A percentile compares a stretch with the other conserved stretches of the same genome.
Conservation (phyloP, 2,113 vertebrate species). For the Scalopus aquaticus region DNA sequence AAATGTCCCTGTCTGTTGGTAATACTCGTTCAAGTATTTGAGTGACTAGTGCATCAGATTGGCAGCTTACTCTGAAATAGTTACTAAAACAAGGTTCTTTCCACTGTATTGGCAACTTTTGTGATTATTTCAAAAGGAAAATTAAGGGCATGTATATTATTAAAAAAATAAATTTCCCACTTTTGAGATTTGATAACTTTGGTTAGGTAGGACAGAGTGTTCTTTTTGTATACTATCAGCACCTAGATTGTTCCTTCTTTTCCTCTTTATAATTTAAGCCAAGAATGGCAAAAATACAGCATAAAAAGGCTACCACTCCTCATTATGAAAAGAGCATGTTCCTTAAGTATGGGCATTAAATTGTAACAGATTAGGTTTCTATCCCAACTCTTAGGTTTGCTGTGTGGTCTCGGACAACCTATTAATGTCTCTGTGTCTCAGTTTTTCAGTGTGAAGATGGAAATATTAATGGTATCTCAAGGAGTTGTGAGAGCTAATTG, state of each 20-base stretch:
- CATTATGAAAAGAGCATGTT: not conserved
- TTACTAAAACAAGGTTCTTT: not conserved
- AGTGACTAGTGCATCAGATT: not conserved
- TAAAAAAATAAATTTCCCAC: not conserved
- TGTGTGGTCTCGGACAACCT: not conserved
- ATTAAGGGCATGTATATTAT: not conserved
- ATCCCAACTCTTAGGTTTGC: not conserved
- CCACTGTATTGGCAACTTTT: not conserved
- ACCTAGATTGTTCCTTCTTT: not conserved
- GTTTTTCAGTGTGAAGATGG: not conserved
- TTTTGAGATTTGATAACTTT: not conserved
- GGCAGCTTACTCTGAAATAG: not conserved
- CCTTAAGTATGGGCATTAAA: not conserved
- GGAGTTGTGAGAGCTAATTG: not conserved
- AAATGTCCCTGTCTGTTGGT: not conserved
- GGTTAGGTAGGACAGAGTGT: not conserved
- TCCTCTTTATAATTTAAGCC: not conserved
- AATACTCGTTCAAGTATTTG: not conserved
- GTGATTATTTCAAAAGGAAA: not conserved
- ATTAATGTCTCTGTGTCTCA: not conserved
- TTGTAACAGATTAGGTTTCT: not conserved
- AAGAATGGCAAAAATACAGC: conserved; percentile 2
- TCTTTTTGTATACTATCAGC: not conserved
- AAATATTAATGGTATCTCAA: not conserved
- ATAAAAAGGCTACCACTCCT: not conserved